Conservation (phyloP, 1,140 invertebrate species). For the Drosophila truncata region DNA sequence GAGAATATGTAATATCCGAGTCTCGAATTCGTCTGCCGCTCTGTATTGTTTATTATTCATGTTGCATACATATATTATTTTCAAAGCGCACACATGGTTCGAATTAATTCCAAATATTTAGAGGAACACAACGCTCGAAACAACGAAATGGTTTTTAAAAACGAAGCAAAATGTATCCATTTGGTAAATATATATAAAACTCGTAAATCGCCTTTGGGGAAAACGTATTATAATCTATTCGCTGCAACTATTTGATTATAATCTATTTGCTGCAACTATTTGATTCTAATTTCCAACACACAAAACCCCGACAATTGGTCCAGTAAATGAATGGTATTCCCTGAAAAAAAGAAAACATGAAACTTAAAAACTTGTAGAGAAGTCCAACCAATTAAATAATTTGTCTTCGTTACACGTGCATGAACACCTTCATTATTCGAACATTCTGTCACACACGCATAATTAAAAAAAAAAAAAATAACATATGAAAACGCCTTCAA, state of each 20-base stretch:
- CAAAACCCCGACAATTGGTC: slow-evolving; percentile 2
- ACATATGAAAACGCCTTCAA: background rate
- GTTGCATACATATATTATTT: slow-evolving; percentile 6
- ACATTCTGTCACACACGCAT: background rate
- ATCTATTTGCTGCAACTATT: too few relatives aligned
- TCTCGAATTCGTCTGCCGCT: slow-evolving; percentile 2
- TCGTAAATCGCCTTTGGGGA: slow-evolving; percentile 6
- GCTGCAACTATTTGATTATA: too few relatives aligned
- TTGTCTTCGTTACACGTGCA: background rate
- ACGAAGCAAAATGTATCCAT: background rate
- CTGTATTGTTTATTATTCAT: slow-evolving; percentile 8
- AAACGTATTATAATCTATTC: background rate
- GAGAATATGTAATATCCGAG: slow-evolving; percentile 1
- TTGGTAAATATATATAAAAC: slow-evolving; percentile 17
- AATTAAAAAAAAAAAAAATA: background rate
- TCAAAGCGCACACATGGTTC: slow-evolving; percentile 10
- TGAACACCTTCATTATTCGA: background rate
- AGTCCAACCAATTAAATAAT: background rate
- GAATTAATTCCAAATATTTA: slow-evolving; percentile 1
- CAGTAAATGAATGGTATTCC: slow-evolving; percentile 4
- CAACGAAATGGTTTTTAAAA: slow-evolving; percentile 1
- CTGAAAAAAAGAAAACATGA: background rate
- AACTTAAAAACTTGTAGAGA: background rate
- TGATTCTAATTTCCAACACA: background rate
- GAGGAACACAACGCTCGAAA: background rate